Base-by-base conservation (phyloP, 2,113 vertebrate genomes). In the Balaeniceps rex region DNA sequence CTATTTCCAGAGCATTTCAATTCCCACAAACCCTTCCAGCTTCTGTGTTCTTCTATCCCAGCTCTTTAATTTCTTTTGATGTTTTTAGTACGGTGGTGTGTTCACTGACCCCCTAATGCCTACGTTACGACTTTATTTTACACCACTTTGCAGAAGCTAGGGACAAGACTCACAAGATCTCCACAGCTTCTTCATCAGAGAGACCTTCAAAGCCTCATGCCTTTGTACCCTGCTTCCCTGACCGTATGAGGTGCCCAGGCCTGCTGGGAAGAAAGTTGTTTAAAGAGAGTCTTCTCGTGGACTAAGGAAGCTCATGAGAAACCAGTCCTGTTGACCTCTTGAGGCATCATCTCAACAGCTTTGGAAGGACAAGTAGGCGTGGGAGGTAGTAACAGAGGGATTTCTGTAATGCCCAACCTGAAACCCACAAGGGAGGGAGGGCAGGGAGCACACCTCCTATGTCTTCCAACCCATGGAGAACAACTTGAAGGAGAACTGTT, bases 161-260 rank as follows among this genome's bases (percentile, higher is more conserved):
- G 40, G 9, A 46, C 10, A 38, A 38, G 23, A 42, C 18, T 58
- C 14, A 12, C 19, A 47, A 26, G 34, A 55, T 47, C 40, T 38
- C 49, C 18, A 34, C 60, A 75, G 17, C 34, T 75, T 14, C 23
- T 75, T 34, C 34, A 57, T 28, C 49, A 55, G 14, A 63, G 26
- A 40, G 12, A 55, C 21, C 22, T 55, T 74, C 49, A 47, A 85
- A 75, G 5, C 34, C 23, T 54, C 19, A 7, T 16, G 24, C 19
- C 13, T 55, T 80, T 64, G 19, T 40, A 38, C 14, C 19, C 19
- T 52, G 46, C 40, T 71, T 80, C n/a, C 34, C 19, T 64, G 19
- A 38, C 9, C 1, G 0, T 29, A 11, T 34, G 34, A 54, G 28
- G 10, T 54, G 19, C 38, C 57, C 55, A 34, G 11, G 19, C 8